phyloP scores from a whole-genome alignment of 2,797 vertebrate species.

The Bradypodion pumilum region DNA sequence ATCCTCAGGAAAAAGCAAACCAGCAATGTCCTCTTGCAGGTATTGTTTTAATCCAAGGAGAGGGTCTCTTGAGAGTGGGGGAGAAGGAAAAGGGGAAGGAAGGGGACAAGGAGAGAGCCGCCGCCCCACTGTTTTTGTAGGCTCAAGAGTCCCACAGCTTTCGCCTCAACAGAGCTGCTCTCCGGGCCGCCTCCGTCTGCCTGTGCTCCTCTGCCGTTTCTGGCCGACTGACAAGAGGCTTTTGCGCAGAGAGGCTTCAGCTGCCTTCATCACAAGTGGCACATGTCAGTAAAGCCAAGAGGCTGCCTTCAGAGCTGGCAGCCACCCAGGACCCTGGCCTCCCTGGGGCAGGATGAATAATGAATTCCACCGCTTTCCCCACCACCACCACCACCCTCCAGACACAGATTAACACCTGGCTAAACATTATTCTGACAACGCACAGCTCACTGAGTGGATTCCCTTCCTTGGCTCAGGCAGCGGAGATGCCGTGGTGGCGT shows the following conservation, averaged over 20 bases:
- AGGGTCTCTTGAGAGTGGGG: not conserved
- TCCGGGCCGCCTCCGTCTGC: conserved; percentile 58
- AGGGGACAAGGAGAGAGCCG: not conserved
- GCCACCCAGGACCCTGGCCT: conserved; percentile 72
- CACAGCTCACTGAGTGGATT: conserved; percentile 35
- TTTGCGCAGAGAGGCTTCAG: conserved; percentile 85
- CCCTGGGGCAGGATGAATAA: conserved; percentile 73
- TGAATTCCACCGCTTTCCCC: conserved; percentile 76
- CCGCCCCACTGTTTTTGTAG: not conserved
- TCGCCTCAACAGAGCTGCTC: conserved; percentile 38
- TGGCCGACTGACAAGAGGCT: conserved; percentile 86
- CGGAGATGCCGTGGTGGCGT: conserved; percentile 31
- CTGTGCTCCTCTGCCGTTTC: conserved; percentile 64
- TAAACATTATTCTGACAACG: conserved; percentile 79
- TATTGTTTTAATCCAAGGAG: not conserved
- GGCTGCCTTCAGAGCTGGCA: conserved; percentile 75
- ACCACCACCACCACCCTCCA: no score
- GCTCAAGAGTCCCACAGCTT: conserved; percentile 15
- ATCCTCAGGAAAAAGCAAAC: not conserved
- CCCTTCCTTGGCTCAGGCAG: conserved; percentile 27
- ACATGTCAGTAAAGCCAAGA: conserved; percentile 85
- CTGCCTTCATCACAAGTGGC: conserved; percentile 80
- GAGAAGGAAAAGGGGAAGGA: fast-evolving
- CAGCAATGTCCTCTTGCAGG: not conserved
- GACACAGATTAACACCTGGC: conserved; percentile 81